Base-by-base conservation (phyloP, 2,113 vertebrate species). In the Lasiurus borealis region DNA sequence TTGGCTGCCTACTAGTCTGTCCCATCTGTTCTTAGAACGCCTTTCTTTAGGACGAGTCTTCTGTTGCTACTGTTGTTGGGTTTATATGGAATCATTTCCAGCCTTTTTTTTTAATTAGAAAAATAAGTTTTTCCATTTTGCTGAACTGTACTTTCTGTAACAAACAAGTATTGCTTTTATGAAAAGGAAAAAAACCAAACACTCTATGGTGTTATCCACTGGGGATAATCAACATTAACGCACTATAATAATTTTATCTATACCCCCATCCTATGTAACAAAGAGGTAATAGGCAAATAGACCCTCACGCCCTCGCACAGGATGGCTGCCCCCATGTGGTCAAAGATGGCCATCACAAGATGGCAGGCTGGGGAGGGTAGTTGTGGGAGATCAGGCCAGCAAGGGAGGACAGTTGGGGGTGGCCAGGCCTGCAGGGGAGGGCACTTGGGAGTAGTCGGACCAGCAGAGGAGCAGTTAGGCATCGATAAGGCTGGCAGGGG, bases 91-190 rank as follows among this genome's bases (percentile, higher is more conserved):
- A 72, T 95, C 9, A 44, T 88, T 85, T 66, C 23, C 13, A 94
- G 27, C 31, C 1, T 68, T 78, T 0, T 68, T 80, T 46, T 87
- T 85, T 85, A 57, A 94, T 48, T 90, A 29, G 91, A 62, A 92
- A 75, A 75, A 48, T 88, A 89, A 59, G 34, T 57, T 88, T 86
- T 88, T 54, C 29, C 19, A 82, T 88, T 85, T 85, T 62, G 40
- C 25, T 83, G 73, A 64, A n/a, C 64, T 96, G 64, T 91, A 86
- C 21, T 91, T 95, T 95, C 73, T 95, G 14, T 54, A 93, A 68
- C 66, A 95, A 94, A 80, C 13, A 92, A 81, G 10, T 75, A 84
- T 34, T 90, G 13, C 36, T 88, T 95, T 48, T 78, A 77, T 82
- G 71, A 89, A 95, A 93, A 83, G 31, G 29, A 64, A 62, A 59